Evolutionary conservation across 2,113 vertebrate species (phyloP), one percentile per base, ranked within the genome.

Genomic region (Cichladusa arquata): DNA sequence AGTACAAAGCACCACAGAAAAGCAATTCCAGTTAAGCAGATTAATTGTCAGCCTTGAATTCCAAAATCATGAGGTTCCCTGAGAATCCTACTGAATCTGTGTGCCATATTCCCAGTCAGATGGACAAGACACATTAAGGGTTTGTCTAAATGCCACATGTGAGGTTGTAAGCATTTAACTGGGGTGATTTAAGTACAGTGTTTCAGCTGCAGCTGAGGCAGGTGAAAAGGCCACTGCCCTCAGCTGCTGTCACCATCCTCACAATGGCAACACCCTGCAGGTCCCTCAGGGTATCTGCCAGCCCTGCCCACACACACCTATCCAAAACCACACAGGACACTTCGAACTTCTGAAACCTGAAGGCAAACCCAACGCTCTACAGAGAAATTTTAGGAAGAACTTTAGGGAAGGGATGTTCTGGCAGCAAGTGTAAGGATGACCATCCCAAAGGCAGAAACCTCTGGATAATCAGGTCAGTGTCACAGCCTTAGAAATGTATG

Each of bases 191-290:
- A 88, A 67, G 26, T 34, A 76, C 71, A 60, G 58, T n/a, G 65
- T 33, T 80, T 47, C 3, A 67, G 80, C 80, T 61, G 67, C 90
- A 94, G 94, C 87, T 91, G 92, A 94, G 84, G 33, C 72, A 65
- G 81, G 72, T 60, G 90, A 77, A 92, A 89, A 92, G 90, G 92
- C 36, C 84, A 47, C 54, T 70, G 87, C 40, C 67, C 80, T 77
- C 81, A 60, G 90, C 58, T 76, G 61, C 25, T 24, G 44, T 51
- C 83, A 76, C 42, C 4, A 1, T 2, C 42, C 54, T 26, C 22
- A 15, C 12, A 42, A 65, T 8, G 8, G 62, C 9, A 76, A n/a
- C 57, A 69, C 5, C 56, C 51, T 42, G 47, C 44, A 33, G 1
- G 2, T 18, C 36, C 47, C 87, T 45, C 77, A 73, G 24, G 57